phyloP scores from a whole-genome alignment of 1,140 invertebrate genomes.

The Venturia canescens region DNA sequence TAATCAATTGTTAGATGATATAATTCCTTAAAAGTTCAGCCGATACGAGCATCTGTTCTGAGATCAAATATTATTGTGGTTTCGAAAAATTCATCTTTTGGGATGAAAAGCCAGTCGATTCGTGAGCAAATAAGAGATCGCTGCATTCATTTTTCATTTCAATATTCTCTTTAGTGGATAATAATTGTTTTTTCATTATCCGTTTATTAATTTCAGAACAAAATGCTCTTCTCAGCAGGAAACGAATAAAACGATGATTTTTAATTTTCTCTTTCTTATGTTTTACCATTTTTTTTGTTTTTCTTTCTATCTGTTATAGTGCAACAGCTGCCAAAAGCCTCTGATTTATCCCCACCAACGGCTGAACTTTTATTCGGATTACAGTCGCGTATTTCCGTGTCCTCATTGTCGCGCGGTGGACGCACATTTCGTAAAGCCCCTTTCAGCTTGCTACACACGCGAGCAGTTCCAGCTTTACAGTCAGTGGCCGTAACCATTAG shows the following conservation, averaged over 20 bases:
- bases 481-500: constrained; percentile 88
- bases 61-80: too few species aligned
- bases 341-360: constrained; percentile 91
- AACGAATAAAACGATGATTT: neutral
- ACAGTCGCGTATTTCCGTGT: constrained; percentile 94
- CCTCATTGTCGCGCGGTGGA: constrained; percentile 93
- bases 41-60: neutral
- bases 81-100: neutral
- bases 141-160: too few species aligned
- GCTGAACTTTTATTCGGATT: constrained; percentile 95
- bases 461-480: constrained; percentile 82
- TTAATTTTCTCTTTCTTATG: constrained; percentile 21
- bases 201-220: neutral
- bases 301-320: constrained; percentile 80
- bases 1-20: constrained; percentile 71
- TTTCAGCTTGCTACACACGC: constrained; percentile 88
- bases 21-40: neutral
- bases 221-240: neutral
- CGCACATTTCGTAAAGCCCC: constrained; percentile 95
- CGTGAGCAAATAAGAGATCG: neutral
- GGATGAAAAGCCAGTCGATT: neutral
- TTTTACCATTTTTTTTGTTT: constrained; percentile 39
- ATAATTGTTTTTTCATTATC: neutral
- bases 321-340: constrained; percentile 92
- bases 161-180: neutral